A percentile compares a stretch with the other conserved stretches of the same genome.
These are phyloP conservation scores for Nyleta sp. DNA, from an alignment of 2,888 invertebrate genomes.

Conservation along the genomic window DNA sequence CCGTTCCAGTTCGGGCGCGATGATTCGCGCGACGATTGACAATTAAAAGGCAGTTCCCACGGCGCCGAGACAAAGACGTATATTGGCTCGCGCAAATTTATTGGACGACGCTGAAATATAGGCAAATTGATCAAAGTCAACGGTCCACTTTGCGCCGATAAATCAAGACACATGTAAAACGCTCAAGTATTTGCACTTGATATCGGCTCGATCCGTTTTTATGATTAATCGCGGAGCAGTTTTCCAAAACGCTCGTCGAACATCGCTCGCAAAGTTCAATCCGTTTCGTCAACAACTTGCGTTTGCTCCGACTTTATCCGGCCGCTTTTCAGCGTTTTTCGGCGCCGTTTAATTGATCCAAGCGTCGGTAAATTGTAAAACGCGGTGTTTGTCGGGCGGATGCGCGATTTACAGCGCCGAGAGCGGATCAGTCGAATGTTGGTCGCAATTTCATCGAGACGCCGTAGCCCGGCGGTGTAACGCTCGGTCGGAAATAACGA, in stretches of 20 bases:
- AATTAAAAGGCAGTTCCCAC: constrained; percentile 8
- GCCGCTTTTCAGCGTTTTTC: not conserved
- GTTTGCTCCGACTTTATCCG: not conserved
- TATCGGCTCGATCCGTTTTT: not conserved
- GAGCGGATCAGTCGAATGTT: too few relatives aligned
- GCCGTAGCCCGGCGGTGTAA: too few relatives aligned
- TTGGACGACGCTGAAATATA: constrained; percentile 34
- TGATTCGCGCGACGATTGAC: too few relatives aligned
- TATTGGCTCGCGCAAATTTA: constrained; percentile 52
- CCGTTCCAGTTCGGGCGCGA: not conserved
- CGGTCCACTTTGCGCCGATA: constrained; percentile 34
- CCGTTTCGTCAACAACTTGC: constrained; percentile 5
- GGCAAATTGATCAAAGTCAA: constrained; percentile 55
- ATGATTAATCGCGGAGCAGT: too few relatives aligned
- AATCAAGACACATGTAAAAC: constrained; percentile 44
- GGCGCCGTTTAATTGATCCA: not conserved
- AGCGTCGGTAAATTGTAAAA: not conserved
- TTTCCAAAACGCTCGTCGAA: not conserved
- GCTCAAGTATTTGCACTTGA: not conserved
- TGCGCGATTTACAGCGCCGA: too few relatives aligned
- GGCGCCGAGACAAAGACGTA: too few relatives aligned
- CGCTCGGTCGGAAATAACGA: too few relatives aligned
- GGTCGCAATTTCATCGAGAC: too few relatives aligned
- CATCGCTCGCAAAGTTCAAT: constrained; percentile 2
- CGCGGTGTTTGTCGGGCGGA: too few relatives aligned